Conservation (phyloP, 2,113 vertebrate species). For the Semnornis frantzii region DNA sequence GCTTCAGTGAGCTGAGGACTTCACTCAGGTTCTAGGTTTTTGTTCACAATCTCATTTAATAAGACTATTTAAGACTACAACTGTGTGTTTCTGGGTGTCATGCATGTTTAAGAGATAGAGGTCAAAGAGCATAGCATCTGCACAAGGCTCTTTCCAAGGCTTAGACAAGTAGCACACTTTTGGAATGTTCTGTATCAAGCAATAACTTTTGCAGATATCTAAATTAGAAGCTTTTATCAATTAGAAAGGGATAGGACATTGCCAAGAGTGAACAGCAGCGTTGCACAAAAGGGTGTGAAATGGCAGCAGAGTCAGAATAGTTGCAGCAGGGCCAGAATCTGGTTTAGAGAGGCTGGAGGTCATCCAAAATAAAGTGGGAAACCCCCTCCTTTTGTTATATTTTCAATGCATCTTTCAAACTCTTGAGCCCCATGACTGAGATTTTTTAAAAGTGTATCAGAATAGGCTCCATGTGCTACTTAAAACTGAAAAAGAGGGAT, state of each 20-base stretch:
- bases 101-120: neutral
- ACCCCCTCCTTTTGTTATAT: rapidly evolving
- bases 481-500: neutral
- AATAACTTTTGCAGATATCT: neutral
- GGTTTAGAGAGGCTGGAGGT: neutral
- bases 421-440: neutral
- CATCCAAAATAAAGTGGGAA: neutral
- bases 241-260: neutral
- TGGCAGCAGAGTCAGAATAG: neutral
- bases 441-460: neutral
- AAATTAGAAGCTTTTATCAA: neutral
- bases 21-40: neutral
- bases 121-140: neutral
- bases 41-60: neutral
- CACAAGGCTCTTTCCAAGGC: neutral
- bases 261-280: neutral
- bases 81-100: neutral
- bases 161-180: neutral
- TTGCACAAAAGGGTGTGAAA: neutral
- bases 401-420: neutral
- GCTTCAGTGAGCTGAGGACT: neutral
- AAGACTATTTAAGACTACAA: neutral
- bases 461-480: neutral
- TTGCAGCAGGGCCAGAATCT: neutral
- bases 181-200: neutral